Evolutionary conservation across 2,113 vertebrate species (phyloP).

Genomic region (Alethe castanea): DNA sequence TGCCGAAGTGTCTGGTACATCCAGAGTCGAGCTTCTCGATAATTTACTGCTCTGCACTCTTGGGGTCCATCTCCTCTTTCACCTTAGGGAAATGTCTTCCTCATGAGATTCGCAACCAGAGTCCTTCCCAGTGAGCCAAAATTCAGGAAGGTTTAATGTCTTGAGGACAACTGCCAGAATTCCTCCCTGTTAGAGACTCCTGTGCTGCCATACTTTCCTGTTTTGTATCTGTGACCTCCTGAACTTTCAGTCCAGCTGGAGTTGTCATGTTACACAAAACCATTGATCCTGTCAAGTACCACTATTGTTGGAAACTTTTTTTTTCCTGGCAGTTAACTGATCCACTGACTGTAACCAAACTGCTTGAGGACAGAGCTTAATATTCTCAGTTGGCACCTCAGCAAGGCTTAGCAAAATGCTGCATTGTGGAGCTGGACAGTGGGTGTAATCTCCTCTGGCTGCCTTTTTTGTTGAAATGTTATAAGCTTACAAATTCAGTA

Average conservation of each 20-base stretch:
- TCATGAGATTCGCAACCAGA: neutral
- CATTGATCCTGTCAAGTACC: constrained; percentile 17
- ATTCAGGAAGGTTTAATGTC: neutral
- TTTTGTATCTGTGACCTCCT: neutral
- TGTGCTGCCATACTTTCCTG: neutral
- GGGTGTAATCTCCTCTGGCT: neutral
- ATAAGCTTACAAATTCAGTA: neutral
- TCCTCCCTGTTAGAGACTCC: neutral
- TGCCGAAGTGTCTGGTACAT: neutral
- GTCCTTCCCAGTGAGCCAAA: neutral
- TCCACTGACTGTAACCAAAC: neutral
- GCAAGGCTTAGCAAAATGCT: neutral
- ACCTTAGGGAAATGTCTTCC: neutral
- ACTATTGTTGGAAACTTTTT: neutral
- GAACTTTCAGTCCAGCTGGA: constrained; percentile 11
- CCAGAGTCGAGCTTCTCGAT: neutral
- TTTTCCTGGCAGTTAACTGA: neutral
- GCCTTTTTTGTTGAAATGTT: neutral
- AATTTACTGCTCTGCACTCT: neutral
- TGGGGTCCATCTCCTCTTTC: neutral
- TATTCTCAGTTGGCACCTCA: neutral
- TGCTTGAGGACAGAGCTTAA: neutral
- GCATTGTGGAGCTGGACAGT: neutral
- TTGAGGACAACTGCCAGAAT: neutral
- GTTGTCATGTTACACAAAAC: neutral